Conservation (phyloP, 2,113 vertebrate genomes). For the Craseonycteris thonglongyai region DNA sequence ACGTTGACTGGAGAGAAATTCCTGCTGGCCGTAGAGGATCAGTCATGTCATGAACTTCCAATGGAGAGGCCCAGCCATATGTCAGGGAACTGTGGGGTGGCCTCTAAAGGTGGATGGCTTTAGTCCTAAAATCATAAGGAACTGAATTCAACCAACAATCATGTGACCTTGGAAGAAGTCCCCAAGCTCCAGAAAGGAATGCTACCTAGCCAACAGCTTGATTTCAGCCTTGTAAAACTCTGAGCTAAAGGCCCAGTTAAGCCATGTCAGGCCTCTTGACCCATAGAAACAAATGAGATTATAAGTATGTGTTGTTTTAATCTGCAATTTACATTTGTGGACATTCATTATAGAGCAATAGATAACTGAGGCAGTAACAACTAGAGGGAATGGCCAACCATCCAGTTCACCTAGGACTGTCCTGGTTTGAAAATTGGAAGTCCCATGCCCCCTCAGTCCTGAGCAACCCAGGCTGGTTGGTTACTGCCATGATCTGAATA, state of each 20-base stretch:
- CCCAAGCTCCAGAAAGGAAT: not conserved
- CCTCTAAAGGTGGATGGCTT: not conserved
- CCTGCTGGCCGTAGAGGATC: not conserved
- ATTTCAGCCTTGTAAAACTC: not conserved
- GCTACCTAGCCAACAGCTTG: not conserved
- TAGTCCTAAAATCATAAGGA: not conserved
- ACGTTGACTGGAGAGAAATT: not conserved
- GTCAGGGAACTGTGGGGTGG: not conserved
- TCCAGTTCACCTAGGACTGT: not conserved
- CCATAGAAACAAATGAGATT: not conserved
- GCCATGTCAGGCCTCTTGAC: not conserved
- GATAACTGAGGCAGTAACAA: not conserved
- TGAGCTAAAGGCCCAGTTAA: not conserved
- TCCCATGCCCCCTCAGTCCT: not conserved
- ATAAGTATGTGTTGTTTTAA: not conserved
- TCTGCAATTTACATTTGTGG: not conserved
- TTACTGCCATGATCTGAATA: not conserved
- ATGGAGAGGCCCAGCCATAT: not conserved
- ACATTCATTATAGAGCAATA: not conserved
- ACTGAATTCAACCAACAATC: not conserved
- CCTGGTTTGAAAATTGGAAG: constrained; percentile 6
- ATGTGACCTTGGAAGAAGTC: not conserved
- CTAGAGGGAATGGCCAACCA: not conserved
- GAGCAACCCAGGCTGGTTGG: not conserved
- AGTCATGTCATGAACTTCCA: not conserved